Evolutionary conservation across 2,888 invertebrate genomes (phyloP), one percentile per base, ranked within the genome.

Genomic region (Synanthedon myopaeformis): DNA sequence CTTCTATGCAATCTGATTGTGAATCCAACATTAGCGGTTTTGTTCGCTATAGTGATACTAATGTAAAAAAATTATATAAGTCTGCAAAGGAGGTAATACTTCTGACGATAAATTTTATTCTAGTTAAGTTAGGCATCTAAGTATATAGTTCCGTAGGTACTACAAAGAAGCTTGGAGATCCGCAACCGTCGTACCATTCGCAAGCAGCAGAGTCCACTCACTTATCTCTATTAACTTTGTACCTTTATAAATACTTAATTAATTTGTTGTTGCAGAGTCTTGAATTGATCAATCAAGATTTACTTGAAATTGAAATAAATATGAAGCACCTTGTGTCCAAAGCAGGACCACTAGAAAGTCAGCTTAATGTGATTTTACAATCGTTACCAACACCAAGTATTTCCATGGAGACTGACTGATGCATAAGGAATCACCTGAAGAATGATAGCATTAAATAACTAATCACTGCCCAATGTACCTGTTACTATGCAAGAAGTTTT

Each of bases 11-110:
- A 49, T 86, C 86, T 14, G 86, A 86, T 63, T 67, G 79, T 5
- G 87, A 86, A 66, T 86, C 86, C 4, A 85, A 85, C 62, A 78
- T 81, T n/a, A 86, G 85, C 60, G 81, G 83, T 49, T 86, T 86
- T 56, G 72, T 85, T 52, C 70, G 75, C n/a, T 83, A 82, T 53
- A 81, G 69, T 58, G 75, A 83, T 48, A 77, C 79, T 63, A 72
- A 76, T 58, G 71, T 80, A 42, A 82, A 79, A 58, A 61, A 76
- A 58, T 64, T 84, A 51, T 87, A 85, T 57, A 65, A 62, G 56
- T 84, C 85, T 11, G 69, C 82, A 63, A 69, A 81, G 58, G 64
- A 78, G 76, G 86, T 84, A 72, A 35, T 10, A 35, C 5, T 35
- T 35, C 35, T 35, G 3, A 5, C 23, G 4, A 35, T 35, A 28